Percentiles rank a stretch among this genome's conserved stretches.
Evolutionary conservation across 2,797 vertebrate genomes (phyloP).

Genomic region (Liasis olivaceus): DNA sequence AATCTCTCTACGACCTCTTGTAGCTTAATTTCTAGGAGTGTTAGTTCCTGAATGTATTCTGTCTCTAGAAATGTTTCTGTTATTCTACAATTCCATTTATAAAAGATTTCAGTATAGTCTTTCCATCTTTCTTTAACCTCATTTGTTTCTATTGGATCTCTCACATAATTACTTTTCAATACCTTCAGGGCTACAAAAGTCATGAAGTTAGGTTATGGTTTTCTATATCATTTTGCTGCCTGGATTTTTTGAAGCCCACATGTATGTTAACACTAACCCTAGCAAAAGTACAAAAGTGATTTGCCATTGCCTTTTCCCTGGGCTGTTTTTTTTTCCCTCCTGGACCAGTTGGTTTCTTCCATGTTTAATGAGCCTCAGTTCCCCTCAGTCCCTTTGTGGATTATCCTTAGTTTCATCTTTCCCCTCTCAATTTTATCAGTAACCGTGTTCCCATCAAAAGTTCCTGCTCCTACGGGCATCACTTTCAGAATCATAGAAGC

Average conservation of each 20-base stretch:
- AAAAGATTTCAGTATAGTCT: not conserved
- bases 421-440: not conserved
- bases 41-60: too few relatives aligned
- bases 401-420: not conserved
- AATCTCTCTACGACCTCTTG: not conserved
- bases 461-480: not conserved
- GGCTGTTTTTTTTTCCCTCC: not conserved
- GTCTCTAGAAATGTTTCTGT: too few relatives aligned
- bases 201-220: not conserved
- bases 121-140: not conserved
- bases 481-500: not conserved
- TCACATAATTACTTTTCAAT: not conserved
- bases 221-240: not conserved
- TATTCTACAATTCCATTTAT: not conserved
- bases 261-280: not conserved
- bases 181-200: not conserved
- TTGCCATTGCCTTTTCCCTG: not conserved
- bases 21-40: too few relatives aligned
- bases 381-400: not conserved
- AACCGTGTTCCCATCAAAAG: not conserved
- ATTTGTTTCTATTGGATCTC: not conserved
- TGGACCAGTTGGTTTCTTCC: not conserved
- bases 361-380: not conserved
- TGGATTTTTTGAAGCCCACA: too few relatives aligned
- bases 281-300: not conserved